Evolutionary conservation across 2,113 vertebrate genomes (phyloP), one percentile per base, ranked within the genome.

Genomic region (Paratilapia polleni): DNA sequence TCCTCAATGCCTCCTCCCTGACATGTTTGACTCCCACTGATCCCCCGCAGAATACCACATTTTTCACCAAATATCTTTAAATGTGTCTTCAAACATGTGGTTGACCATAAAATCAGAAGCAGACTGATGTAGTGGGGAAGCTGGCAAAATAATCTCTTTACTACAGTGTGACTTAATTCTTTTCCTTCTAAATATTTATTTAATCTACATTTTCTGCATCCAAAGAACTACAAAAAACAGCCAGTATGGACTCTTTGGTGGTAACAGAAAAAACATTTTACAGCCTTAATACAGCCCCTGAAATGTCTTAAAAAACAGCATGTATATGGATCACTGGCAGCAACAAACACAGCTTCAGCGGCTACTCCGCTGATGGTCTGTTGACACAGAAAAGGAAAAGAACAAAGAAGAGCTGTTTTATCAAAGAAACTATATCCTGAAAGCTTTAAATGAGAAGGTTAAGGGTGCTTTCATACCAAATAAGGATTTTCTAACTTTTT

Each of bases 1-100:
- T 76, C 74, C 26, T 10, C 75, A 2, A 0, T 57, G 43, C 77
- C 83, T 75, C 79, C 52, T 80, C 63, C 43, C 43, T 70, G 43
- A 49, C 24, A 28, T 12, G 26, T 49, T 38, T 28, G 64, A 1
- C 41, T 47, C 15, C 22, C 64, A 28, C 66, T 0, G 24, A 17
- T 70, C 2, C 1, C 0, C 15, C 17, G 41, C 15, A 49, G 64
- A 26, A 47, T 6, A 24, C 4, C 19, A 36, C 1, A 0, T 4
- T 63, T 38, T 36, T 63, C 31, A 36, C 19, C 20, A 20, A 19
- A n/a, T 63, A 13, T 36, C 0, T 47, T 68, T 6, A 15, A 47
- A n/a, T 68, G 59, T 61, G 9, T 31, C 26, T 31, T 24, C 22
- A 58, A 26, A 58, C 12, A 14, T 24, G 62, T 22, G 4, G 3